Base-by-base conservation (phyloP, 1,140 invertebrate species). In the Cecropterus lyciades region DNA sequence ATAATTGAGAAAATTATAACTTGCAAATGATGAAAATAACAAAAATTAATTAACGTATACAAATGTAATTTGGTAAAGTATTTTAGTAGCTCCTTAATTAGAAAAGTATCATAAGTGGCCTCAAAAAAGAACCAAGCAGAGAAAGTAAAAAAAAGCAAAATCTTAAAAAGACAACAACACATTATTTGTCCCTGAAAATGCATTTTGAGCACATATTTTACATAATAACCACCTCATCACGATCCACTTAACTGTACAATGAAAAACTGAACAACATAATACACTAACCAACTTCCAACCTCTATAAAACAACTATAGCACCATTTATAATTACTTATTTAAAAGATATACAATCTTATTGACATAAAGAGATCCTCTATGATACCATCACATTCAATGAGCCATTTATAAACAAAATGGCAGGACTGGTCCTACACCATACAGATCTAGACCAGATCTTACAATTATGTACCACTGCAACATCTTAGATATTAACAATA, bases 181-280 rank as follows among this genome's bases (percentile, higher is more conserved):
- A n/a, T n/a, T 24, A 5, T 24, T 24, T 24, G 20, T 24, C 5
- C 20, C 20, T 24, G 30, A 33, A 73, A 73, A 73, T 73, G 67
- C 71, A 57, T 64, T 64, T 73, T 73, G 71, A 73, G 71, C 71
- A 69, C 45, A 63, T 46, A 37, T 63, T 69, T 40, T 10, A 42
- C 60, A 68, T 15, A 40, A 60, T 49, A 63, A 65, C 62, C 49
- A 64, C 48, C 52, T 57, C 16, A 65, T 45, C 9, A 60, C 45
- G 53, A 49, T 51, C 13, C 16, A 27, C 27, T 27, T 65, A 53
- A 55, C 46, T 52, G 33, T 63, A 63, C 48, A 63, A 24, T 40
- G 20, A 52, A 51, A 63, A 24, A 52, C 42, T 63, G 46, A 51
- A 33, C 48, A 63, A 63, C 33, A 63, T 27, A 63, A 63, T 51